A percentile compares a stretch with the other conserved stretches of the same genome.
Conservation (phyloP, 53 echinoderm and acorn worm species). For the Astropecten irregularis region DNA sequence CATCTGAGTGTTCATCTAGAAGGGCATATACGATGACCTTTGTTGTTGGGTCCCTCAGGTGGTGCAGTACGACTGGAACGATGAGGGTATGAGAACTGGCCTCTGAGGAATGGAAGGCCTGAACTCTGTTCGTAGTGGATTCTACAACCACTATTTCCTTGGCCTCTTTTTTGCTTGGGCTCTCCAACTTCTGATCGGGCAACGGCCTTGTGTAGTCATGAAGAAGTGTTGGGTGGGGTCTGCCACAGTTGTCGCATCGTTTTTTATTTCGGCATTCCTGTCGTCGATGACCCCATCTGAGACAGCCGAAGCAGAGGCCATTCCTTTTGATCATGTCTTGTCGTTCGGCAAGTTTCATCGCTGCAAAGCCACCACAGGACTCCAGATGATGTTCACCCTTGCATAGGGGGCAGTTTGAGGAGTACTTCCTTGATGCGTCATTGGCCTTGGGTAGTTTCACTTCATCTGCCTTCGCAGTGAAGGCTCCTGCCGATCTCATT, state of each 20-base stretch:
- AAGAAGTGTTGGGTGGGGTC: conserved; percentile 28
- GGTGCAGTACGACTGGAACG: conserved; percentile 23
- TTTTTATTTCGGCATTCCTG: conserved; percentile 1
- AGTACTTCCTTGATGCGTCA: too few relatives aligned
- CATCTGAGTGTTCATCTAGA: conserved; percentile 33
- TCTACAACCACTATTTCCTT: not conserved
- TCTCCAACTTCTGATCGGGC: not conserved
- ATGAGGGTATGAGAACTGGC: conserved; percentile 11
- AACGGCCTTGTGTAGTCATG: not conserved
- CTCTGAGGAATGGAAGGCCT: not conserved
- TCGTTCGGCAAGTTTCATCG: not conserved
- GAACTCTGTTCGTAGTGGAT: not conserved
- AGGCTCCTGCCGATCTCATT: too few relatives aligned
- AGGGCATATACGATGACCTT: conserved; percentile 39
- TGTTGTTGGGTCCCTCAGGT: not conserved
- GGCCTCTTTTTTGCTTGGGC: not conserved
- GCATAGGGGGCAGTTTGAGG: not conserved
- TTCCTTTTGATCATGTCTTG: conserved; percentile 31
- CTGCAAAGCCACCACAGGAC: conserved; percentile 45
- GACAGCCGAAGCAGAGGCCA: conserved; percentile 52
- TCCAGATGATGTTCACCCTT: conserved; percentile 26
- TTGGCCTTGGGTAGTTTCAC: too few relatives aligned
- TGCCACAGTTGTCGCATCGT: conserved; percentile 12
- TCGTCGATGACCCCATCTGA: conserved; percentile 36
- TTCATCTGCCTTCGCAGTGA: not conserved